Base-by-base conservation (phyloP, 2,797 vertebrate species). In the Leuciscus waleckii region DNA sequence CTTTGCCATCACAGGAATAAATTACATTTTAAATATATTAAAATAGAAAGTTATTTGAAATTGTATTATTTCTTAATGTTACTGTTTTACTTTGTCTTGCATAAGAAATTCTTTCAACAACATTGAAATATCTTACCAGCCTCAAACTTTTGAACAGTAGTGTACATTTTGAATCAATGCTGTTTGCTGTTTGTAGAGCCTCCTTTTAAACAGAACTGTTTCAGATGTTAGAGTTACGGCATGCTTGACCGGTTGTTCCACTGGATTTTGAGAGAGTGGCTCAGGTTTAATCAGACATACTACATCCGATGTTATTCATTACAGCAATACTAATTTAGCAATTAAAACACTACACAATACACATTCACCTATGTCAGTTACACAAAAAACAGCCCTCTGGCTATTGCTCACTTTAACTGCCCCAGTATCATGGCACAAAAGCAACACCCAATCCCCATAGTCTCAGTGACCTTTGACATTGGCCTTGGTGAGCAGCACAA, bases 401-500 rank as follows among this genome's bases (percentile, higher is more conserved):
- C 93, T 94, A 93, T 95, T 96, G 95, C 95, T 96, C 95, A 96
- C 89, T 92, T 92, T 85, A 91, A 93, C 95, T 54, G 93, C 90
- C 87, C 83, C 89, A 75, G 87, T 89, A 89, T 86, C 76, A 69
- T 80, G 84, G 41, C 61, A 83, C 81, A 82, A 88, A 86, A 89
- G 74, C 83, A 83, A 49, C 86, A 88, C 85, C 88, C 89, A 90
- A 90, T 91, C 91, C 94, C 89, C 89, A 95, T 98, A 98, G 97
- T 96, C 94, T 96, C 94, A 92, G 94, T 93, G 95, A 96, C 94
- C 95, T 99, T 99, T 99, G 98, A 99, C 98, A 97, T 98, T 99
- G 98, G 98, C 98, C 98, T 97, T 98, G 98, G 98, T 99, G 98
- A 99, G 97, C 98, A 98, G 97, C 97, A 99, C 98, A 98, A 97